A percentile compares a stretch with the other conserved stretches of the same genome.
phyloP scores from a whole-genome alignment of 2,888 invertebrate genomes.

The Megamerina dolium region DNA sequence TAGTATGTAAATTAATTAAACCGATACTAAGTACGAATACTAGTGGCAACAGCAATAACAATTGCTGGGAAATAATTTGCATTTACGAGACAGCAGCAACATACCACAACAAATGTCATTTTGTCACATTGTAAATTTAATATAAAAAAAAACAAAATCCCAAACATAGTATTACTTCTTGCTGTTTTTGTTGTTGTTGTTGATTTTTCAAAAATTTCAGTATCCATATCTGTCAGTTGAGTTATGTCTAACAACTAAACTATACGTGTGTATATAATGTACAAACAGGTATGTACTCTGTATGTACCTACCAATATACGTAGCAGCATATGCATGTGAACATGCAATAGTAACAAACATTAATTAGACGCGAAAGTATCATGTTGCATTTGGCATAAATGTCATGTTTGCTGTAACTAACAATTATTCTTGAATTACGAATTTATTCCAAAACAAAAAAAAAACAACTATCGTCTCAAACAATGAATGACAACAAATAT shows the following conservation, averaged over 20 bases:
- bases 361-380: conserved; percentile 25
- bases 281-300: no score
- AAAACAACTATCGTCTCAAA: conserved; percentile 2
- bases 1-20: no score
- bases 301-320: no score
- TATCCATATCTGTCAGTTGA: no score
- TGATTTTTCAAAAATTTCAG: conserved; percentile 30
- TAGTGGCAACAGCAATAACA: no score
- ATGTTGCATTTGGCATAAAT: conserved; percentile 27
- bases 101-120: conserved; percentile 12
- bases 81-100: no score
- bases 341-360: conserved; percentile 19
- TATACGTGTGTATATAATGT: no score
- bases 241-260: no score
- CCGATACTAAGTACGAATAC: no score
- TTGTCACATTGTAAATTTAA: conserved; percentile 16
- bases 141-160: no score
- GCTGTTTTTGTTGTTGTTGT: conserved; percentile 15
- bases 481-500: conserved; percentile 6
- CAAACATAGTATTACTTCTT: neutral
- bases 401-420: conserved; percentile 22
- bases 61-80: no score
- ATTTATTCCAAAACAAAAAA: conserved; percentile 2
- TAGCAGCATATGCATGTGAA: conserved; percentile 13
- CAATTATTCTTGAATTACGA: conserved; percentile 14